Conservation (phyloP, 2,888 invertebrate genomes). For the Tillus elongatus region DNA sequence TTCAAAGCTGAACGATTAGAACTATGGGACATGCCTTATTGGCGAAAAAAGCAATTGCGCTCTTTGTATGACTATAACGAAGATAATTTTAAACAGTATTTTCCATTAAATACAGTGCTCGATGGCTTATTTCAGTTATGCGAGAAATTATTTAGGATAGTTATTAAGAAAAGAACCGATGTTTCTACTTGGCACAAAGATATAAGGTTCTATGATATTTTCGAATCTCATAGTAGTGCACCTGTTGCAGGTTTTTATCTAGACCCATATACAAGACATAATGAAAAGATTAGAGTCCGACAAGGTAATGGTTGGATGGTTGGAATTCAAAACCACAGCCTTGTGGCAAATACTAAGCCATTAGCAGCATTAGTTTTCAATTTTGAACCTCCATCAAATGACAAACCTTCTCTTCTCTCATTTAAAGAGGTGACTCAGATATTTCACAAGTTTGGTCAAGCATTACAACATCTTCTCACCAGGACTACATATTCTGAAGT, state of each 20-base stretch:
- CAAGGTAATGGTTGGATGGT: constrained; percentile 69
- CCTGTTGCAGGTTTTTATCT: constrained; percentile 79
- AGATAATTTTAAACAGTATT: constrained; percentile 65
- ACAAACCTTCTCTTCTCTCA: constrained; percentile 60
- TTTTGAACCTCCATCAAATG: constrained; percentile 59
- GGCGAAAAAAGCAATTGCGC: constrained; percentile 68
- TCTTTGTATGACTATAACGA: constrained; percentile 61
- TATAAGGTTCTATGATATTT: constrained; percentile 74
- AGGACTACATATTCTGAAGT: constrained; percentile 74
- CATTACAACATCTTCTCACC: constrained; percentile 77
- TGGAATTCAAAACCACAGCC: constrained; percentile 64
- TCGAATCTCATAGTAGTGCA: constrained; percentile 53
- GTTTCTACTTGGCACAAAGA: constrained; percentile 77
- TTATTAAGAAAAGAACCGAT: constrained; percentile 56
- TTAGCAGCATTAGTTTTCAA: constrained; percentile 77
- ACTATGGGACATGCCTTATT: constrained; percentile 81
- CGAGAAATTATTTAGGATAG: constrained; percentile 68
- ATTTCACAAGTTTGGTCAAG: constrained; percentile 81
- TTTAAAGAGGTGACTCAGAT: constrained; percentile 67
- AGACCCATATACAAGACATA: constrained; percentile 65
- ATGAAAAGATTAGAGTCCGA: constrained; percentile 52
- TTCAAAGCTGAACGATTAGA: constrained; percentile 56
- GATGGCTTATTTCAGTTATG: constrained; percentile 66
- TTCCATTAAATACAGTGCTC: constrained; percentile 74
- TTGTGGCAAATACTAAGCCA: constrained; percentile 55